phyloP scores from a whole-genome alignment of 2,888 invertebrate genomes.

The Norana najaformis region DNA sequence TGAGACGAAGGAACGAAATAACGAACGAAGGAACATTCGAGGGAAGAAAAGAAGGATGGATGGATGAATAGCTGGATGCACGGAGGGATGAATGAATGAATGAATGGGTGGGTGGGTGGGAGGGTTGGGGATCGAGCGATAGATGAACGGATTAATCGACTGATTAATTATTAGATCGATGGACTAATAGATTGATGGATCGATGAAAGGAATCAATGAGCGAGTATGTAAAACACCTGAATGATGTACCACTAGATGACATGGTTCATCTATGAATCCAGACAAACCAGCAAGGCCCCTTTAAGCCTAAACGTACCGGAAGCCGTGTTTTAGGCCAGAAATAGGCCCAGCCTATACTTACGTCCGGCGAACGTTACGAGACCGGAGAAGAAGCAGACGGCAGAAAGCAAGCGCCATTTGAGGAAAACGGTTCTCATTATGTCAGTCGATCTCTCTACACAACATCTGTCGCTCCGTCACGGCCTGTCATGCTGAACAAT shows the following conservation, averaged over 20 bases:
- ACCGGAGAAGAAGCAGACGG: background rate
- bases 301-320: background rate
- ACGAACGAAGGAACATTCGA: background rate
- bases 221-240: background rate
- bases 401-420: background rate
- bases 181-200: background rate
- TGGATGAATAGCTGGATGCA: background rate
- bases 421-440: slow-evolving; percentile 5
- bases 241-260: background rate
- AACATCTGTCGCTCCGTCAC: background rate
- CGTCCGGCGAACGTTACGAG: background rate
- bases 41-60: background rate
- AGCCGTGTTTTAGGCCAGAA: background rate
- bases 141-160: no score
- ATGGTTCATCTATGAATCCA: background rate
- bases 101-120: no score
- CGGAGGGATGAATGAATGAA: background rate
- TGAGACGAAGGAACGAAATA: background rate
- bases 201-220: background rate
- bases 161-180: no score
- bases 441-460: background rate
- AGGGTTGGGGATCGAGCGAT: no score
- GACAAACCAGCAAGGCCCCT: no score
- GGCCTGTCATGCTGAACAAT: background rate
- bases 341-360: background rate